Percentiles rank a stretch among this genome's conserved stretches.
Conservation (phyloP, 1,140 invertebrate species). For the Scaptodrosophila lebanonensis region DNA sequence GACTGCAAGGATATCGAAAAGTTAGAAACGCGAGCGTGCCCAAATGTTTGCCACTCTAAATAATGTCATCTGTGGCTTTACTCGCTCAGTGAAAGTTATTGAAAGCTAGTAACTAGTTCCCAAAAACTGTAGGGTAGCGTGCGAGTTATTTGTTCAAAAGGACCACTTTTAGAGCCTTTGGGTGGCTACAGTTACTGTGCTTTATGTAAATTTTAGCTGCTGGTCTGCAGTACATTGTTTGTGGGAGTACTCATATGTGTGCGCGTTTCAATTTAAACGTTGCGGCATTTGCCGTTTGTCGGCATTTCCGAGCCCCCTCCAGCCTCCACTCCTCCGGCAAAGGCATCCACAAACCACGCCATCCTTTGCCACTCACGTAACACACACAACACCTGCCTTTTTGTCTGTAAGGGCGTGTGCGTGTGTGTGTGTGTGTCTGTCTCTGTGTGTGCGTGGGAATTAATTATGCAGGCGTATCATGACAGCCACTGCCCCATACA, state of each 20-base stretch:
- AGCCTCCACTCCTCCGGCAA: neutral
- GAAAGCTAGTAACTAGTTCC: too few species aligned
- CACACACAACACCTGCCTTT: neutral
- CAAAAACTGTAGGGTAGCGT: too few species aligned
- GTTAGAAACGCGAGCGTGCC: too few species aligned
- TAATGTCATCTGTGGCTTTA: too few species aligned
- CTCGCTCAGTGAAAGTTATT: too few species aligned
- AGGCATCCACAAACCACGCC: conserved; percentile 33
- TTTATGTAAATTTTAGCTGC: conserved; percentile 48
- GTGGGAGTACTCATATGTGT: conserved; percentile 7
- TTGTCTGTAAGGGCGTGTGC: neutral
- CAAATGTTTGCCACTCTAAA: too few species aligned
- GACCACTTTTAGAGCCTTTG: neutral
- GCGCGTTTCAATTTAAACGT: conserved; percentile 51
- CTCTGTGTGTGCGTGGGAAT: conserved; percentile 43
- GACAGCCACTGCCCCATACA: conserved; percentile 38
- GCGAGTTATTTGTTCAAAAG: too few species aligned
- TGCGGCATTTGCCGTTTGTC: conserved; percentile 62
- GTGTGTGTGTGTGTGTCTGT: conserved; percentile 12
- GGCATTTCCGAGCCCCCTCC: conserved; percentile 30
- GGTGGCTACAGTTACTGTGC: conserved; percentile 14
- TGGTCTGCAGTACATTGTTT: conserved; percentile 1
- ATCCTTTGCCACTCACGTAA: too few species aligned
- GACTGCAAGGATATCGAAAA: too few species aligned
- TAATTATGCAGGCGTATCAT: conserved; percentile 74